Base-by-base conservation (phyloP, 2,888 invertebrate genomes). In the Dione juno region DNA sequence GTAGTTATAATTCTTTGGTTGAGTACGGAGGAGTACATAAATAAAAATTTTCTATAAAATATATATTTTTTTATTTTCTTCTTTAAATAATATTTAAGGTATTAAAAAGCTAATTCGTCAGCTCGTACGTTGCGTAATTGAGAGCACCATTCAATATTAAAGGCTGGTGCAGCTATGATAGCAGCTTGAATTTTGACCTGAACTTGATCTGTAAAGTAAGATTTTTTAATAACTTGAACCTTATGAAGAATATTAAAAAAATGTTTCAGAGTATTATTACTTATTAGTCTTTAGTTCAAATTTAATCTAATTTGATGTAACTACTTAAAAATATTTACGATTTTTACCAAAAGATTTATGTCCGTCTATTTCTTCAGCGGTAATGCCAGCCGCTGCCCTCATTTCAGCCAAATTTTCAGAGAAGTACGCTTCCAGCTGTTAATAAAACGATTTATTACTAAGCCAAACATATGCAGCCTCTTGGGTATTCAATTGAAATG, bases 11-110 rank as follows among this genome's bases (percentile, higher is more conserved):
- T 87, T 86, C 87, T 87, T 61, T 83, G 84, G 86, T 83, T 83
- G 87, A 87, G 89, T 87, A 84, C 74, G 87, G 82, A 88, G 89
- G 90, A 91, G 91, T 91, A 92, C 90, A 88, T 86, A 79, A 84
- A 87, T 86, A 90, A 90, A 92, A 73, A 79, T 89, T 92, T 91
- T 92, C 85, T 90, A 90, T 87, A 79, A 86, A 85, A 75, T 13
- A 40, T 50, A 69, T 61, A 71, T 76, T 13, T 48, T 74, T 65
- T 75, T 78, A 77, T 85, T 88, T 87, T 73, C 77, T 70, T n/a
- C 37, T 11, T 37, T 40, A 35, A 16, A 19, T 19, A 16, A 14
- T 57, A 37, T 16, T 6, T 37, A 40, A 57, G 16, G 37, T 21
- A 19, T 45, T 35, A 61, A 10, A 59, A 43, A 21, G 35, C 14